These are phyloP conservation scores for Eugnorisma glareosa DNA, from an alignment of 2,888 invertebrate species.

Conservation along the genomic window DNA sequence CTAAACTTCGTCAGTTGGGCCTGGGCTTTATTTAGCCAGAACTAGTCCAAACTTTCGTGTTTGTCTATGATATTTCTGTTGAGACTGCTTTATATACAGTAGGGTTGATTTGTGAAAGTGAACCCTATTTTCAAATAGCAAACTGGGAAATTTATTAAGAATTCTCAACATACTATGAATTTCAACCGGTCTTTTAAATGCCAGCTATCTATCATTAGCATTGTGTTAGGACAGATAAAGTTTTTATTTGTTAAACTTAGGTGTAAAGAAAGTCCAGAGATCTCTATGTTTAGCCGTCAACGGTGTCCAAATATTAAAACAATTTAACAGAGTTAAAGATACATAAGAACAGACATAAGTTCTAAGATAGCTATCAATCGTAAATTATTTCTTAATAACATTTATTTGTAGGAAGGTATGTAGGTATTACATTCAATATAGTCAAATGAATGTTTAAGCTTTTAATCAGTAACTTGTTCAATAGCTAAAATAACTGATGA, in stretches of 20 bases:
- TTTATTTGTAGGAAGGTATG: neutral
- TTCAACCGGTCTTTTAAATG: neutral
- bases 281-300: neutral
- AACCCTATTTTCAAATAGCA: neutral
- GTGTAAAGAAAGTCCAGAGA: neutral
- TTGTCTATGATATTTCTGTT: neutral
- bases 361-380: neutral
- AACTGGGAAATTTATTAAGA: neutral
- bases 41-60: neutral
- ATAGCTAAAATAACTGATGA: neutral
- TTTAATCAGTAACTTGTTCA: neutral
- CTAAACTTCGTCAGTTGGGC: neutral
- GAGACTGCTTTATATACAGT: neutral
- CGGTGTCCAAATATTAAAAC: neutral
- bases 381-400: neutral
- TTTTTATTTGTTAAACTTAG: too few species aligned
- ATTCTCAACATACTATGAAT: neutral
- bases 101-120: neutral
- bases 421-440: neutral
- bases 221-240: neutral
- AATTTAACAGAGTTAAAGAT: too few species aligned
- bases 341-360: too few species aligned
- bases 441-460: neutral
- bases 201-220: neutral
- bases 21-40: slow-evolving; percentile 3